Percentiles rank a stretch among this genome's conserved stretches.
These are phyloP conservation scores for Orchesella flavescens DNA, from an alignment of 2,888 invertebrate species.

Conservation along the genomic window DNA sequence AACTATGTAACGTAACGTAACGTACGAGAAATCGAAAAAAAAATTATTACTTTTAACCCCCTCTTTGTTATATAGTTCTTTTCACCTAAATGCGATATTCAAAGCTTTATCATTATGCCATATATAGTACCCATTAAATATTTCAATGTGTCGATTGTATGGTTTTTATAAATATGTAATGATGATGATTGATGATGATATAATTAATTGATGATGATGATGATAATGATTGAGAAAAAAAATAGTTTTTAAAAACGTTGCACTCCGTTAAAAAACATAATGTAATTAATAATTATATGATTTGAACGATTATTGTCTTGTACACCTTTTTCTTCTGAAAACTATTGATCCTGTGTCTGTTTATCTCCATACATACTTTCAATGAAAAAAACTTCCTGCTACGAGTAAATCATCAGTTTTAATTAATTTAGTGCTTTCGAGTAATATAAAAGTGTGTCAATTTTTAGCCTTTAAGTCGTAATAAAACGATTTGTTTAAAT, in stretches of 20 bases:
- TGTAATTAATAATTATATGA: constrained; percentile 18
- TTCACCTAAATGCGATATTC: constrained; percentile 36
- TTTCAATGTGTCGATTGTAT: constrained; percentile 8
- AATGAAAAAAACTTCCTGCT: neutral
- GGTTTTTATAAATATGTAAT: constrained; percentile 30
- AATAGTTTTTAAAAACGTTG: constrained; percentile 15
- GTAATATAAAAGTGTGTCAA: constrained; percentile 47
- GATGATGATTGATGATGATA: no score
- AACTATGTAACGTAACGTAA: neutral
- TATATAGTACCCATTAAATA: constrained; percentile 24
- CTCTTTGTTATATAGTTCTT: constrained; percentile 37
- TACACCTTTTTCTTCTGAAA: constrained; percentile 9
- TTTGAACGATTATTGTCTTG: constrained; percentile 22
- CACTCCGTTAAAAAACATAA: constrained; percentile 16
- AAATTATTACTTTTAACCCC: neutral
- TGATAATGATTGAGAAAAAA: neutral
- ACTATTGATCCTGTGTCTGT: constrained; percentile 12
- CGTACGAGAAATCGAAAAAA: constrained; percentile 3
- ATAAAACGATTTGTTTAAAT: constrained; percentile 35
- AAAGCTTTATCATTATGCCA: constrained; percentile 45
- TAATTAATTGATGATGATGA: constrained; percentile 12
- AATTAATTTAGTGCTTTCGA: constrained; percentile 49
- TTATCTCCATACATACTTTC: neutral
- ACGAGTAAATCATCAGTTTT: constrained; percentile 20
- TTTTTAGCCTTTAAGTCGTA: constrained; percentile 49